Base-by-base conservation (phyloP, 1,140 invertebrate genomes). In the Periplaneta americana region DNA sequence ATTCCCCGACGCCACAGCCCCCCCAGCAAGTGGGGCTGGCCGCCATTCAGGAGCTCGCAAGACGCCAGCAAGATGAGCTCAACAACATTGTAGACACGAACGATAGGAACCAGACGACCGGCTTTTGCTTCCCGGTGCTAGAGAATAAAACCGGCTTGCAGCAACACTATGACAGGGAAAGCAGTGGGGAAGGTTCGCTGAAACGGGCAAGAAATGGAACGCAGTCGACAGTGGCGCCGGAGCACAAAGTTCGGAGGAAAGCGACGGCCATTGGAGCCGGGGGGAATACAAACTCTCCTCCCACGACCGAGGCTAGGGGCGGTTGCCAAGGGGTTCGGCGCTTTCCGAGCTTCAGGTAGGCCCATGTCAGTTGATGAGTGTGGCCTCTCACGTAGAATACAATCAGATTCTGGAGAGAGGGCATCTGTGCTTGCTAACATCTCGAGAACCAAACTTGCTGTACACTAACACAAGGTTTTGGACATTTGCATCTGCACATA, bases 11-110 rank as follows among this genome's bases (percentile, higher is more conserved):
- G 31, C 32, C 80, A 17, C 28, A 32, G 66, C 28, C 80, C 31
- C 33, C 89, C 80, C 91, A 91, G 85, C 90, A 91, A 80, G 91
- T 92, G 82, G 92, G 92, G 17, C 86, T 92, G 83, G 92, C 91
- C 10, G 91, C 91, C 66, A 91, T 92, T 82, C 90, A 92, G 83
- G 90, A 92, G 84, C 87, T 92, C 82, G 91, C 91, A 39, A 86
- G 84, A 80, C 83, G 83, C 75, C 84, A 86, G 80, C 85, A 85
- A 80, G 85, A 86, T 78, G 83, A 66, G 28, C n/a, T 66, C 22
- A 66, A 66, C 48, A 66, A 66, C 48, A 66, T 28, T 28, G 48
- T 66, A 66, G 48, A 28, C 11, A n/a, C n/a, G n/a, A 28, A 22
- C 11, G 48, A 66, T 66, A 66, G 48, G 11, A 66, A 66, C 10